Conservation (phyloP, 2,888 invertebrate genomes). For the Amphipyra berbera region DNA sequence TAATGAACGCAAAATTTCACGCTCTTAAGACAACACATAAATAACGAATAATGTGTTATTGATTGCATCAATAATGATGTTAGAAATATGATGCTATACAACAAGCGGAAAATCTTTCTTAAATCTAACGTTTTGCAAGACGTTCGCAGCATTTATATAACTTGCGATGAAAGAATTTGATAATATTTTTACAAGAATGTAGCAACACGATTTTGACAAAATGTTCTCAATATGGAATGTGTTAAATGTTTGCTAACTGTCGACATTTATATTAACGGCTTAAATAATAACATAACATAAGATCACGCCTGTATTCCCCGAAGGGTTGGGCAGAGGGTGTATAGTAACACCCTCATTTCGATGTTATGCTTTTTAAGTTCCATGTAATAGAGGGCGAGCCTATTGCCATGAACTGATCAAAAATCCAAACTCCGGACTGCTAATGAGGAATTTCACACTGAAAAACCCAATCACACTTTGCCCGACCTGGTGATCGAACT, state of each 20-base stretch:
- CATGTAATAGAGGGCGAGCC: no score
- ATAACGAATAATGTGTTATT: slow-evolving; percentile 27
- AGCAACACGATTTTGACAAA: slow-evolving; percentile 51
- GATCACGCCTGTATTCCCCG: no score
- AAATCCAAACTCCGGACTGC: no score
- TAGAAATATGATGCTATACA: slow-evolving; percentile 28
- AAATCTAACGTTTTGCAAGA: slow-evolving; percentile 41
- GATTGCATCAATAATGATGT: slow-evolving; percentile 31
- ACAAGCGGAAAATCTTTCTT: slow-evolving; percentile 42
- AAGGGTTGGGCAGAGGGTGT: no score
- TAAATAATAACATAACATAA: no score
- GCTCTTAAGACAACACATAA: slow-evolving; percentile 23
- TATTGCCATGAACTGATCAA: no score
- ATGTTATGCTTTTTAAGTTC: no score
- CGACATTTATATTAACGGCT: slow-evolving; percentile 43
- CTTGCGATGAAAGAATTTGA: slow-evolving; percentile 30
- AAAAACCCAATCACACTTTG: no score
- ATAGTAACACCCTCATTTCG: no score
- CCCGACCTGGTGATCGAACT: no score
- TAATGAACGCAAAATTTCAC: slow-evolving; percentile 23
- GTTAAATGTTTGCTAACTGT: slow-evolving; percentile 52
- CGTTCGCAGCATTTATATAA: slow-evolving; percentile 32
- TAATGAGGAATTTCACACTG: no score
- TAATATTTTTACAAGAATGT: slow-evolving; percentile 43
- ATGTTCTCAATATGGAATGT: slow-evolving; percentile 44